Percentiles rank a stretch among this genome's conserved stretches.
Conservation (phyloP, 2,888 invertebrate genomes). For the Saturnia pavonia region DNA sequence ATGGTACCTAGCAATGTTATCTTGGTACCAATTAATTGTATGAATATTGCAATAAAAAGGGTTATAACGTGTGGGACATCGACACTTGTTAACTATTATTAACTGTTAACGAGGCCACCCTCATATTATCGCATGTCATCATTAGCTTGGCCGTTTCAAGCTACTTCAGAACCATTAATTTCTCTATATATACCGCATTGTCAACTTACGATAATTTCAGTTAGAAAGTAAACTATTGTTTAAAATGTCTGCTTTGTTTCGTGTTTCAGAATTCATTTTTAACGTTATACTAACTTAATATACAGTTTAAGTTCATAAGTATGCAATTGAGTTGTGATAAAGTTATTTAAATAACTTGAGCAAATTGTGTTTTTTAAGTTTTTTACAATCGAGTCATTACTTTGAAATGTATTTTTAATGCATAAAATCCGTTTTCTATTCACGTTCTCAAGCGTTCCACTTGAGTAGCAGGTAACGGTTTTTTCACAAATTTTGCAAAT, state of each 20-base stretch:
- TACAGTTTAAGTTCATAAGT: too few species aligned
- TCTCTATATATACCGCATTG: constrained; percentile 11
- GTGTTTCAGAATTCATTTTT: constrained; percentile 4
- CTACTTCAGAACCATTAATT: constrained; percentile 33
- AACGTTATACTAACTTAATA: neutral
- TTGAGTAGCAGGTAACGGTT: constrained; percentile 50
- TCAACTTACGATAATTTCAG: constrained; percentile 3
- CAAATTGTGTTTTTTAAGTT: neutral
- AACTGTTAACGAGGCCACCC: constrained; percentile 40
- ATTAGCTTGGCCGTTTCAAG: constrained; percentile 35
- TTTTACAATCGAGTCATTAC: neutral
- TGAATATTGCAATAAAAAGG: constrained; percentile 41
- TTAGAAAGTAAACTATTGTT: neutral
- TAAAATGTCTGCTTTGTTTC: constrained; percentile 1
- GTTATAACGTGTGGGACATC: constrained; percentile 24
- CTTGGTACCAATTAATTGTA: constrained; percentile 26
- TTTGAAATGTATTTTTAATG: constrained; percentile 10
- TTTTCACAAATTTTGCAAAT: constrained; percentile 36
- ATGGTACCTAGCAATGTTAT: neutral
- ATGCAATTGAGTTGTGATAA: neutral
- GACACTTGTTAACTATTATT: constrained; percentile 36
- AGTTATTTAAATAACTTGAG: neutral
- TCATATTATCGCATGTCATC: constrained; percentile 42
- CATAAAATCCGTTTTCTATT: constrained; percentile 6
- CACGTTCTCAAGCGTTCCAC: constrained; percentile 35